Evolutionary conservation across 2,888 invertebrate species (phyloP).

Genomic region (Heliconius erato): DNA sequence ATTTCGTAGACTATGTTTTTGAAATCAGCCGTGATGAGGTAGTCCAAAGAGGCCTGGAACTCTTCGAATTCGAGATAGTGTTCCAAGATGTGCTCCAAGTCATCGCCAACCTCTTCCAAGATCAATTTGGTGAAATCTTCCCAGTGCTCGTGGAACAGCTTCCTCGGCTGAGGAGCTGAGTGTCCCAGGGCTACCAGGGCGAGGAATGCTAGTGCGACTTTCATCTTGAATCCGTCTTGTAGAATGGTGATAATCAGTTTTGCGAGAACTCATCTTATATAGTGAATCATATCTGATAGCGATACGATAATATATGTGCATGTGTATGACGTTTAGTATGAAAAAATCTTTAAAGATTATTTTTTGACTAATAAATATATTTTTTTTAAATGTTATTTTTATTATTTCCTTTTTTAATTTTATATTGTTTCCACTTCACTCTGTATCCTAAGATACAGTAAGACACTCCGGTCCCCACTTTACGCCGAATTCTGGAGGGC

Average conservation of each 20-base stretch:
- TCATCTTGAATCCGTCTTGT: slow-evolving; percentile 37
- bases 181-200: slow-evolving; percentile 46
- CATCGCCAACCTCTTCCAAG: slow-evolving; percentile 46
- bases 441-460: too few species aligned
- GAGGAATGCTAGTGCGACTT: slow-evolving; percentile 45
- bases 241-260: neutral
- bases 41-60: slow-evolving; percentile 50
- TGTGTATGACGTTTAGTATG: neutral
- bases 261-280: slow-evolving; percentile 23
- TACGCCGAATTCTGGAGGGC: too few species aligned
- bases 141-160: slow-evolving; percentile 55
- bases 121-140: slow-evolving; percentile 53
- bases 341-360: neutral
- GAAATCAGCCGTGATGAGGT: slow-evolving; percentile 51
- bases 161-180: slow-evolving; percentile 51
- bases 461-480: too few species aligned
- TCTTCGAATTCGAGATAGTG: slow-evolving; percentile 53
- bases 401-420: neutral
- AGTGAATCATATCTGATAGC: slow-evolving; percentile 26
- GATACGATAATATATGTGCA: slow-evolving; percentile 30
- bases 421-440: neutral
- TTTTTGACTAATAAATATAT: neutral
- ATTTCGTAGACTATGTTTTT: slow-evolving; percentile 54
- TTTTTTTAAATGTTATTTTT: neutral
- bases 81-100: slow-evolving; percentile 44